Evolutionary conservation across 2,888 invertebrate genomes (phyloP).

Genomic region (Apotomis capreana): DNA sequence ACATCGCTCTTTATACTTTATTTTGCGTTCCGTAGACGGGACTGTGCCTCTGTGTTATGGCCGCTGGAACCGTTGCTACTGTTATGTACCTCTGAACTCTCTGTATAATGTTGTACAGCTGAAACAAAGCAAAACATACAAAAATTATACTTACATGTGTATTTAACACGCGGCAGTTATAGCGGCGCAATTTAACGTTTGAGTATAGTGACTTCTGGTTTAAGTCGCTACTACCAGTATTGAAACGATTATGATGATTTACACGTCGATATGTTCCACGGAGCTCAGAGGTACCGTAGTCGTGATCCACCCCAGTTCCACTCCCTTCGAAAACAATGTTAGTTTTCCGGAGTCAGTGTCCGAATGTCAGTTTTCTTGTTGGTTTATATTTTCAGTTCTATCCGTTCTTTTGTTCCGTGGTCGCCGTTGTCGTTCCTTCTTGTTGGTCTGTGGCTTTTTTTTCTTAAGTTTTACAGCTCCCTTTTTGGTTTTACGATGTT

Average conservation of each 20-base stretch:
- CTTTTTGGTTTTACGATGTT: conserved; percentile 39
- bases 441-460: conserved; percentile 30
- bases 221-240: too few species aligned
- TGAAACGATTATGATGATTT: too few species aligned
- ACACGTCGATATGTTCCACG: neutral
- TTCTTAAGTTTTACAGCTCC: conserved; percentile 34
- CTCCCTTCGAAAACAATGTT: neutral
- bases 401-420: conserved; percentile 14
- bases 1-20: conserved; percentile 6
- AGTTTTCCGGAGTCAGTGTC: conserved; percentile 5
- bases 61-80: neutral
- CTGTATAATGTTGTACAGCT: too few species aligned
- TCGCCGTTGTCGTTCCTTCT: conserved; percentile 14
- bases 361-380: neutral
- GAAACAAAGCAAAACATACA: too few species aligned
- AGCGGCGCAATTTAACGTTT: too few species aligned
- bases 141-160: too few species aligned
- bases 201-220: too few species aligned
- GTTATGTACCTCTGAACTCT: neutral
- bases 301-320: neutral
- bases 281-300: conserved; percentile 2
- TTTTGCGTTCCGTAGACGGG: conserved; percentile 8
- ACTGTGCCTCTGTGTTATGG: neutral
- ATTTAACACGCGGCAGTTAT: too few species aligned
- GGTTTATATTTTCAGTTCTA: conserved; percentile 6